Evolutionary conservation across 2,888 invertebrate genomes (phyloP).

Genomic region (Meganola albula): DNA sequence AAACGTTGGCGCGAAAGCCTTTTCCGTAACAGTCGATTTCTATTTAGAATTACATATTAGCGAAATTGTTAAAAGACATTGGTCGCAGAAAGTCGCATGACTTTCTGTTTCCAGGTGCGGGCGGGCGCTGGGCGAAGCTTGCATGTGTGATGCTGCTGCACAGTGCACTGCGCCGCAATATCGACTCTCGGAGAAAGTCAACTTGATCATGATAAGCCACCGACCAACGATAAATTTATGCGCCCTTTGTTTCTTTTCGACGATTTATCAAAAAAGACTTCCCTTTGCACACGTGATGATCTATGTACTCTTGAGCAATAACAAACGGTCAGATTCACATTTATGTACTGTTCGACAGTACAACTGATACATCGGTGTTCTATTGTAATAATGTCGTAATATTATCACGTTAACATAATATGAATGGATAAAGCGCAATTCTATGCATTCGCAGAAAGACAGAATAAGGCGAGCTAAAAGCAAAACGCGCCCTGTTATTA

Average conservation of each 20-base stretch:
- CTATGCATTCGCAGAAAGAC: slow-evolving; percentile 16
- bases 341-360: slow-evolving; percentile 20
- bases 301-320: slow-evolving; percentile 29
- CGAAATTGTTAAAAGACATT: too few species aligned
- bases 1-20: too few species aligned
- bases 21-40: too few species aligned
- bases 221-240: slow-evolving; percentile 66
- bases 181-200: slow-evolving; percentile 67
- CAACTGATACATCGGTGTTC: too few species aligned
- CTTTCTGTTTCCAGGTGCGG: slow-evolving; percentile 24
- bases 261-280: slow-evolving; percentile 64
- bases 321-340: slow-evolving; percentile 42
- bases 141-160: slow-evolving; percentile 32
- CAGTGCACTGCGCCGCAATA: slow-evolving; percentile 26
- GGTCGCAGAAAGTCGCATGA: too few species aligned
- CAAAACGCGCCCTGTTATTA: slow-evolving; percentile 40
- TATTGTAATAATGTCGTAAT: slow-evolving; percentile 12
- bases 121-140: slow-evolving; percentile 18
- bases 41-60: too few species aligned
- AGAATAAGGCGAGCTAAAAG: slow-evolving; percentile 24
- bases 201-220: slow-evolving; percentile 66
- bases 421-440: slow-evolving; percentile 17
- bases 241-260: slow-evolving; percentile 72
- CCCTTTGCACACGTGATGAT: slow-evolving; percentile 34
- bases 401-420: slow-evolving; percentile 9